Evolutionary conservation across 2,888 invertebrate species (phyloP).

Genomic region (Sphaeridia pumilis): DNA sequence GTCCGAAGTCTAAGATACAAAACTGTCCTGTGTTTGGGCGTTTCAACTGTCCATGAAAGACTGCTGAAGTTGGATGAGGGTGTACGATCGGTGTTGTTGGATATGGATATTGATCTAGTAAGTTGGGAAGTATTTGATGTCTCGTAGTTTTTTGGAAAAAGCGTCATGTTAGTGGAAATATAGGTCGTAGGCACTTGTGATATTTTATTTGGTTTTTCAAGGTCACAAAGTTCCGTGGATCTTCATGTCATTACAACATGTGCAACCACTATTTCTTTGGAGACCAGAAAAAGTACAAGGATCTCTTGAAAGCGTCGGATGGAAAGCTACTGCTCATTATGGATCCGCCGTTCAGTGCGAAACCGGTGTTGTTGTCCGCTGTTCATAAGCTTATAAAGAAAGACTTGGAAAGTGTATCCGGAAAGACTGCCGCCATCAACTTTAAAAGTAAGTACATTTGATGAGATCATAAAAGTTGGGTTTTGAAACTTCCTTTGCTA

Average conservation of each 20-base stretch:
- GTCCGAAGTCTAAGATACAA: constrained; percentile 1
- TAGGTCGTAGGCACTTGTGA: neutral
- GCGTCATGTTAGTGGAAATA: too few relatives aligned
- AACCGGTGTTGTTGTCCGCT: constrained; percentile 11
- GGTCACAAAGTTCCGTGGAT: neutral
- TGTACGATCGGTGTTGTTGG: constrained; percentile 13
- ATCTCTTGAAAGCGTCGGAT: constrained; percentile 4
- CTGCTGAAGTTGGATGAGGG: constrained; percentile 2
- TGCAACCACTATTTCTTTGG: constrained; percentile 19
- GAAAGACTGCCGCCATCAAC: neutral
- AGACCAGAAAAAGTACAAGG: constrained; percentile 6
- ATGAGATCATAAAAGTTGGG: too few relatives aligned
- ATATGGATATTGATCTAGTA: constrained; percentile 16
- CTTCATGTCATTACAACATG: constrained; percentile 17
- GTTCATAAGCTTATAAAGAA: constrained; percentile 7
- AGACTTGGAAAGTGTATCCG: neutral
- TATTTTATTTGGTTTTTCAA: neutral
- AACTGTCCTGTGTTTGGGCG: constrained; percentile 16
- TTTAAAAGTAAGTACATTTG: constrained; percentile 3
- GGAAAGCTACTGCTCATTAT: constrained; percentile 11
- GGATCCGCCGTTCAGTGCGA: constrained; percentile 20
- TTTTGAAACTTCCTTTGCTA: too few relatives aligned
- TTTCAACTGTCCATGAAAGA: constrained; percentile 11
- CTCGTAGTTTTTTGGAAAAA: too few relatives aligned
- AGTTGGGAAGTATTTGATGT: constrained; percentile 1